Base-by-base conservation (phyloP, 2,888 invertebrate species). In the Zaprionus lineosus region DNA sequence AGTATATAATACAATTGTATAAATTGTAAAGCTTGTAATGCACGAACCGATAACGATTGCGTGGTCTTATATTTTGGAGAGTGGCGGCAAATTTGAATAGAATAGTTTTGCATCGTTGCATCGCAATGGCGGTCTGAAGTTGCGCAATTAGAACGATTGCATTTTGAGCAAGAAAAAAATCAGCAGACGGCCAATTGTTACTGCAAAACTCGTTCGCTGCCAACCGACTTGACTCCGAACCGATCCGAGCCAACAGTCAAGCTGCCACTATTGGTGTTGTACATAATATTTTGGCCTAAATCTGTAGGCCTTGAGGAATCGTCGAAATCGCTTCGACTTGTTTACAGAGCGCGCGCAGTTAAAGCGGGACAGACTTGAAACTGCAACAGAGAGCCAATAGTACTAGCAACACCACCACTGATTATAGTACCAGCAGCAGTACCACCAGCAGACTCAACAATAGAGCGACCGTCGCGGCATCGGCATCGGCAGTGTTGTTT, bases 251-350 rank as follows among this genome's bases (percentile, higher is more conserved):
- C 64, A 62, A 50, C 41, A 43, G 44, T 16, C 56, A 62, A 63
- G 44, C 46, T 46, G 66, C 58, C 56, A 44, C 43, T 57, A 67
- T 52, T 69, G 74, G 52, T 37, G 65, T 37, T 65, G 71, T 79
- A 84, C 61, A 65, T 21, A 44, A 44, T 78, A 62, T 84, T 63
- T 73, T 81, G 79, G 81, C 81, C 81, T 81, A 81, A 81, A 81
- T 81, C 74, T 79, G 79, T 84, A 81, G 81, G 81, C 81, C 81
- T 81, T 81, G 81, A 81, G 81, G 83, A 81, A 82, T 82, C 83
- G 85, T 83, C 79, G 79, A 79, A 82, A 83, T 84, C 85, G 75
- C 79, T 84, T 68, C 66, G 78, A 84, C 83, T 85, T 83, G 84
- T 74, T 84, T 78, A 66, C 85, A 67, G 78, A 78, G 85, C 75